These are phyloP conservation scores for Neodiprion pinetum DNA, from an alignment of 1,140 invertebrate species.

Conservation along the genomic window DNA sequence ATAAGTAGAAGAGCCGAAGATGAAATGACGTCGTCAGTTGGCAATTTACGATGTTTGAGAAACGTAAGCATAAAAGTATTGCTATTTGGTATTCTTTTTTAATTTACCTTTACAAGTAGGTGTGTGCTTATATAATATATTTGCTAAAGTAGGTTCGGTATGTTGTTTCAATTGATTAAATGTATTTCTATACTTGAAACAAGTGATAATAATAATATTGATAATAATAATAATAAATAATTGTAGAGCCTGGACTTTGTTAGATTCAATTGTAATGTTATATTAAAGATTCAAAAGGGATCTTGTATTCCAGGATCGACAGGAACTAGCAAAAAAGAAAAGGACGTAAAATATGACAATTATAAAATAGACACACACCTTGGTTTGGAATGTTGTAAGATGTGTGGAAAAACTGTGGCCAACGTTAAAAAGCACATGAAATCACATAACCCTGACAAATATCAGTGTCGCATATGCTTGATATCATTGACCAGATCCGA, in stretches of 20 bases:
- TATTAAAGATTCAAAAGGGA: slow-evolving; percentile 43
- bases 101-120: neutral
- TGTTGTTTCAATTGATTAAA: slow-evolving; percentile 1
- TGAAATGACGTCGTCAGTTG: slow-evolving; percentile 29
- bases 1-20: slow-evolving; percentile 33
- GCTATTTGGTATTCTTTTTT: slow-evolving; percentile 18
- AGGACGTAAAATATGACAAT: slow-evolving; percentile 57
- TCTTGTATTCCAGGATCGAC: slow-evolving; percentile 61
- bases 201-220: neutral
- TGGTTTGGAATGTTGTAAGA: slow-evolving; percentile 55
- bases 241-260: slow-evolving; percentile 49
- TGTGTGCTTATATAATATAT: slow-evolving; percentile 16
- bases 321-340: slow-evolving; percentile 56
- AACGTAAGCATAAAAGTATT: slow-evolving; percentile 27
- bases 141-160: slow-evolving; percentile 14
- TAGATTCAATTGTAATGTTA: slow-evolving; percentile 24
- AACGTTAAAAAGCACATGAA: slow-evolving; percentile 64
- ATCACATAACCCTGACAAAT: slow-evolving; percentile 61
- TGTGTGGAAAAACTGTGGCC: slow-evolving; percentile 59
- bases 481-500: slow-evolving; percentile 62
- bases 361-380: slow-evolving; percentile 49
- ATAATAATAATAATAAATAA: neutral
- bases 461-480: slow-evolving; percentile 61
- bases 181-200: neutral
- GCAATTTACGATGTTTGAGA: slow-evolving; percentile 21